Percentiles rank a stretch among this genome's conserved stretches.
These are phyloP conservation scores for Neogale vison DNA, from an alignment of 2,113 vertebrate species.

Conservation along the genomic window DNA sequence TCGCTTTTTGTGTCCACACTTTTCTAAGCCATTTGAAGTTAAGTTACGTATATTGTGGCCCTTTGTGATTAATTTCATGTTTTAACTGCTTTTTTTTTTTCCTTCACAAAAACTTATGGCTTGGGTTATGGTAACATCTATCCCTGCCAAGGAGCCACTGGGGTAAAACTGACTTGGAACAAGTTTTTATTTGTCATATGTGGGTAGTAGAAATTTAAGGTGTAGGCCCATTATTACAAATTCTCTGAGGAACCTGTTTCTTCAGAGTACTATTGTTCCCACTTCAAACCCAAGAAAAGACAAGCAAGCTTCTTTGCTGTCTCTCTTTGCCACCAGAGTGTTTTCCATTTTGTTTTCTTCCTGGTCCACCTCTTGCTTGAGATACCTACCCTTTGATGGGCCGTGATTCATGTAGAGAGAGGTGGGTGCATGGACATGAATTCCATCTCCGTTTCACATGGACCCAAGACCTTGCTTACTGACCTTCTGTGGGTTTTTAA, in stretches of 20 bases:
- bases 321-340: background rate
- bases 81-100: background rate
- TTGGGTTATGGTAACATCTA: background rate
- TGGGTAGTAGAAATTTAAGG: background rate
- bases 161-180: background rate
- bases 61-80: background rate
- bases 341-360: background rate
- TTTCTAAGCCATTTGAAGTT: background rate
- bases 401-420: background rate
- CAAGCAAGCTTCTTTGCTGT: background rate
- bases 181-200: background rate
- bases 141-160: background rate
- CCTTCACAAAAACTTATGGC: background rate
- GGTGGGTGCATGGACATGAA: background rate
- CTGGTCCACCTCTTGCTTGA: background rate
- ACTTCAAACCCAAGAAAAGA: background rate
- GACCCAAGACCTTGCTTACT: background rate
- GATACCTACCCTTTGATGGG: background rate
- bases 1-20: background rate
- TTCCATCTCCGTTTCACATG: background rate
- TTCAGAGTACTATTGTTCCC: background rate
- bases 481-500: background rate
- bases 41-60: background rate
- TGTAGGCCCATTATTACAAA: background rate
- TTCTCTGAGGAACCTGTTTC: background rate